Base-by-base conservation (phyloP, 2,888 invertebrate genomes). In the Athripsodes cinereus region DNA sequence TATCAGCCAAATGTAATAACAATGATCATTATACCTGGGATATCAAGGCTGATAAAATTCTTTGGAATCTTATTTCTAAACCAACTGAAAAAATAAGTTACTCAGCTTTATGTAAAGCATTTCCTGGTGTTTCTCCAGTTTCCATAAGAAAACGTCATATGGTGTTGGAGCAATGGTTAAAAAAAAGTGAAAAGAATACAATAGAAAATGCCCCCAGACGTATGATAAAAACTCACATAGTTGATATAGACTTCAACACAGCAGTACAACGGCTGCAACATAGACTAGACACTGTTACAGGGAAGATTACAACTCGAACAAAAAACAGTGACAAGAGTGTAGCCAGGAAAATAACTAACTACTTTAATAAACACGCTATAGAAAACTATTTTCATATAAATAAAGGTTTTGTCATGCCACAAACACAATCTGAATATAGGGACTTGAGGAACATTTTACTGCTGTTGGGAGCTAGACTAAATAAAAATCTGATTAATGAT, bases 141-240 rank as follows among this genome's bases (percentile, higher is more conserved):
- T 80, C 84, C 65, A 73, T 86, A 52, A 76, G 87, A 35, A 81
- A 84, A 52, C 79, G 88, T 21, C 82, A 81, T 67, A 48, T 69
- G 0, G 78, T 80, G 0, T 75, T 86, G n/a, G 66, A 72, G 50
- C 74, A 71, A 59, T 83, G 79, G 73, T 70, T 82, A 52, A 70
- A 73, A 55, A 70, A 72, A 21, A 67, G 82, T 70, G 82, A 81
- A 0, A 65, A 74, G 53, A 58, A 66, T 16, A 71, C 71, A 51
- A 62, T 80, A 2, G 60, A 66, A 18, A 64, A 68, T 50, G 76
- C 76, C 60, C 79, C 76, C 0, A 71, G 79, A n/a, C 70, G 76
- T 50, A 8, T 2, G 3, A 26, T 26, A 6, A 26, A 6, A 10
- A 26, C 3, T 26, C 26, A 3, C 3, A 10, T 26, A 26, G 5